These are phyloP conservation scores for Palythoa grandiflora DNA, from an alignment of 92 coral and sea anemone species.

Conservation along the genomic window DNA sequence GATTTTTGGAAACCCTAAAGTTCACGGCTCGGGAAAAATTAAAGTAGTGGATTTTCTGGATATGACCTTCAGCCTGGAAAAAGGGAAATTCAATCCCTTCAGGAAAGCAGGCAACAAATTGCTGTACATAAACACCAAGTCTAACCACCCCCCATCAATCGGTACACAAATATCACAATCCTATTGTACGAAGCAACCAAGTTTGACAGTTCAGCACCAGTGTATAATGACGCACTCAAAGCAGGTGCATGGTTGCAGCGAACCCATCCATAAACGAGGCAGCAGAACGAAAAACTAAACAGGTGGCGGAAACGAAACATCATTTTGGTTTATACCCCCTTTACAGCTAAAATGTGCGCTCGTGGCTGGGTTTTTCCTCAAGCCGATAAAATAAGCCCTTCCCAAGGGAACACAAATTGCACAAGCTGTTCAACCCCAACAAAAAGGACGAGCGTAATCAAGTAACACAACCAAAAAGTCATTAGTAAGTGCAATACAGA, in stretches of 20 bases:
- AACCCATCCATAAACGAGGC: not conserved
- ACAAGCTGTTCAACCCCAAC: not conserved
- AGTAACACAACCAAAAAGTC: no score
- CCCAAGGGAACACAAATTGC: not conserved
- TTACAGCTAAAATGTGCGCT: not conserved
- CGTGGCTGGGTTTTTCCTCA: not conserved
- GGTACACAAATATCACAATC: not conserved
- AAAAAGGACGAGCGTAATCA: no score
- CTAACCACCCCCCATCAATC: constrained; percentile 33
- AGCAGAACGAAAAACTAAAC: not conserved
- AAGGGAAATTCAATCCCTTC: not conserved
- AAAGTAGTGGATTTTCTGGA: constrained; percentile 15
- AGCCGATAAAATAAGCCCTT: not conserved
- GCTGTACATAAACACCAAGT: constrained; percentile 3
- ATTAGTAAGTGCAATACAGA: no score
- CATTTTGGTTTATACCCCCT: not conserved
- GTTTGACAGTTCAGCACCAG: not conserved
- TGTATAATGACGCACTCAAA: constrained; percentile 1
- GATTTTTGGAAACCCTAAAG: not conserved
- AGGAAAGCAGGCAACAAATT: constrained; percentile 31
- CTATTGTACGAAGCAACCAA: not conserved
- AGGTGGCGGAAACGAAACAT: no score
- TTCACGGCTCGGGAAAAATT: not conserved
- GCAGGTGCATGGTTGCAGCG: not conserved
- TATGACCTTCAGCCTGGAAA: not conserved